Conservation (phyloP, 2,888 invertebrate genomes). For the Lissonota sp. region DNA sequence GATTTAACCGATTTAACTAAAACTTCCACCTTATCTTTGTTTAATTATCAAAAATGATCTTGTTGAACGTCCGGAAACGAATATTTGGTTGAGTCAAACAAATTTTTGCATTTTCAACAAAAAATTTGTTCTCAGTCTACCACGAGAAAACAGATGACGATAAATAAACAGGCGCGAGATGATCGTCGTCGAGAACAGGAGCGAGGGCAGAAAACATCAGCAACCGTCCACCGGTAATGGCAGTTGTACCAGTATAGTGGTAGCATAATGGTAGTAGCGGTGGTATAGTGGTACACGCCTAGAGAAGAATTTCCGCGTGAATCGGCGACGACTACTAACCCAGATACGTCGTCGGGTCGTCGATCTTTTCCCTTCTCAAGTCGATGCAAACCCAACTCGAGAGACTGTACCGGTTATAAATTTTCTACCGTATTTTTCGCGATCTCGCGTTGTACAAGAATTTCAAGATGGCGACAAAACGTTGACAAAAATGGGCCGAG, state of each 20-base stretch:
- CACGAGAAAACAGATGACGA: no score
- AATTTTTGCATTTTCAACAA: no score
- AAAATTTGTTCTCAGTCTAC: no score
- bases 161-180: no score
- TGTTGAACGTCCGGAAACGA: no score
- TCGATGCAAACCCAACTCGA: conserved; percentile 69
- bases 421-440: conserved; percentile 71
- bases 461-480: conserved; percentile 17
- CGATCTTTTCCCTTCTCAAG: conserved; percentile 80
- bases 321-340: conserved; percentile 83
- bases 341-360: conserved; percentile 82
- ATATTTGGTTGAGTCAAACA: no score
- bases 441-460: not conserved
- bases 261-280: conserved; percentile 24
- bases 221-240: conserved; percentile 10
- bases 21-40: no score
- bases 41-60: no score
- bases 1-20: no score
- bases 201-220: no score
- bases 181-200: no score
- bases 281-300: conserved; percentile 65
- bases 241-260: conserved; percentile 12
- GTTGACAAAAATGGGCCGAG: not conserved
- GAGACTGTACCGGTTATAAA: conserved; percentile 79
- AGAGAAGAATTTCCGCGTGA: conserved; percentile 83